Evolutionary conservation across 1,140 invertebrate species (phyloP), one percentile per base, ranked within the genome.

Genomic region (Drosophila subpulchrella): DNA sequence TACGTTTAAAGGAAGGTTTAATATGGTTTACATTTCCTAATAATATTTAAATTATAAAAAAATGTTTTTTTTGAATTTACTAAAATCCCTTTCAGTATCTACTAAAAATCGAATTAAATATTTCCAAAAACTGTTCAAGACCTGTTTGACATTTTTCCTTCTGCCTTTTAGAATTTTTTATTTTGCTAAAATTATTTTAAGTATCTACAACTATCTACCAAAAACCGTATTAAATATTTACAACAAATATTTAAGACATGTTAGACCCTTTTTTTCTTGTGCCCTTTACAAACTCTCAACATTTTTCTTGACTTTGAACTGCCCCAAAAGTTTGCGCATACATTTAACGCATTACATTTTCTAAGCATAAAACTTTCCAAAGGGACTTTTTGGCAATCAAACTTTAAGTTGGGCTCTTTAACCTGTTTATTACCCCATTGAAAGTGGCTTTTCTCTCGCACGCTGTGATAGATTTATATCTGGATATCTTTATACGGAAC

Each of bases 401-500:
- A 66, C 30, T 70, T 55, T 30, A 51, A 17, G 38, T 27, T 15
- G 32, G 32, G 20, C 20, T 36, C 41, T 44, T 53, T 44, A 42
- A 68, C 65, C 47, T 68, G 65, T 53, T 68, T 27, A 51, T 51
- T 41, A 38, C 46, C 15, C 44, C 44, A 34, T 60, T 32, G 32
- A 17, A 34, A 12, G n/a, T 32, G 11, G 7, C 12, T 12, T 30
- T 58, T 41, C 4, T 11, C n/a, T 15, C 58, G 13, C 20, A n/a
- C 13, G 27, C 48, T 58, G 20, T 68, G 66, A 65, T 81, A 38
- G 63, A 70, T 78, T 78, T 58, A 41, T 81, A 81, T 81, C 59
- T 57, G 63, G 80, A 86, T 88, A 70, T 82, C 60, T 67, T 58
- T 17, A 59, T 61, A 48, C 46, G 42, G 17, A 54, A 53, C 66